Conservation (phyloP, 1,140 invertebrate genomes). For the Aradophagus sp. region DNA sequence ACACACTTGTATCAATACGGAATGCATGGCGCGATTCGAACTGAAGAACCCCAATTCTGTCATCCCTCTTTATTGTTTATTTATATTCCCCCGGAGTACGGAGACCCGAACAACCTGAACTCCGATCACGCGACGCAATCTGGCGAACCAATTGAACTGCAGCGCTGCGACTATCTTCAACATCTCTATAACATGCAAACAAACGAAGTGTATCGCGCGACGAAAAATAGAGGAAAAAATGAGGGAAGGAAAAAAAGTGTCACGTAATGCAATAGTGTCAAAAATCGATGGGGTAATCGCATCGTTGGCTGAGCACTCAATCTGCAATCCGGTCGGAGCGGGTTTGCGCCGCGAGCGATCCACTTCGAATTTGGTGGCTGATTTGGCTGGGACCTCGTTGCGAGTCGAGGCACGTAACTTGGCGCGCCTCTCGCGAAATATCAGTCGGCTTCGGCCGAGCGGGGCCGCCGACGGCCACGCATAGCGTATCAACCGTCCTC, state of each 20-base stretch:
- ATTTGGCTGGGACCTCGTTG: constrained; percentile 30
- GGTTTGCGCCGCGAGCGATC: constrained; percentile 39
- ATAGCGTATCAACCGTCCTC: too few species aligned
- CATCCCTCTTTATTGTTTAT: too few species aligned
- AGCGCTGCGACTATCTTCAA: too few species aligned
- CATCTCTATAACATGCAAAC: constrained; percentile 1
- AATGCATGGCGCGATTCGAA: too few species aligned
- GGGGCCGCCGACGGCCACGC: constrained; percentile 65
- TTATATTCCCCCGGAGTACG: too few species aligned
- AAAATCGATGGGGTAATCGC: constrained; percentile 46
- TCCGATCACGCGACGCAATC: too few species aligned
- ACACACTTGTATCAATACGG: too few species aligned
- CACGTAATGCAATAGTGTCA: constrained; percentile 44
- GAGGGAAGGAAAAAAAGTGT: constrained; percentile 45
- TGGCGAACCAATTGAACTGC: too few species aligned
- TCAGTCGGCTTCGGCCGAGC: constrained; percentile 68
- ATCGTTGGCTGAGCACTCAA: constrained; percentile 46
- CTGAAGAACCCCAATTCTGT: too few species aligned
- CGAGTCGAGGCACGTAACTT: constrained; percentile 54
- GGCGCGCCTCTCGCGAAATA: constrained; percentile 69
- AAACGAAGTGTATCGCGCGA: too few species aligned
- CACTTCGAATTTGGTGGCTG: constrained; percentile 38
- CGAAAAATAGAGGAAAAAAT: too few species aligned
- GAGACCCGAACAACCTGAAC: too few species aligned
- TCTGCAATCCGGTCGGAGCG: constrained; percentile 23